phyloP scores from a whole-genome alignment of 35 echinoderm and acorn worm species.

The Amphiura filiformis region DNA sequence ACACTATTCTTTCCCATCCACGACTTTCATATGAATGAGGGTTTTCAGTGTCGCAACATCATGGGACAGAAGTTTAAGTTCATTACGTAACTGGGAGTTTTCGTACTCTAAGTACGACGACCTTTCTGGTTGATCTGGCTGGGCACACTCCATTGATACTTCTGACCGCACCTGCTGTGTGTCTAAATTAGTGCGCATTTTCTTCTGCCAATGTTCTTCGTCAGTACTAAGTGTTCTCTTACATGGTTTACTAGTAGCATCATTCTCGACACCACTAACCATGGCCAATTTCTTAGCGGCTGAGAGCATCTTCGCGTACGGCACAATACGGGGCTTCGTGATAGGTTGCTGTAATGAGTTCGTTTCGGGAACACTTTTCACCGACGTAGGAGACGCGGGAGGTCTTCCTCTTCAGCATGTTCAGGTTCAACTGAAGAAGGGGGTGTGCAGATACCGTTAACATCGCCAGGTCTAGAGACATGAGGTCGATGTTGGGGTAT shows the following conservation, averaged over 20 bases:
- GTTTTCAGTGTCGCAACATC: slow-evolving; percentile 71
- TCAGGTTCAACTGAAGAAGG: not conserved
- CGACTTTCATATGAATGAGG: slow-evolving; percentile 9
- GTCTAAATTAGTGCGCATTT: slow-evolving; percentile 39
- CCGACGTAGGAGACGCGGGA: not conserved
- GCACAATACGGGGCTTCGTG: not conserved
- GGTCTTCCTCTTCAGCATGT: not conserved
- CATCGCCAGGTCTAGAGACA: not conserved
- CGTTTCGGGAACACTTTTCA: no score
- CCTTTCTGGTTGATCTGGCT: slow-evolving; percentile 28
- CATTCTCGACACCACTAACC: slow-evolving; percentile 11
- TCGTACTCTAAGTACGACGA: slow-evolving; percentile 67
- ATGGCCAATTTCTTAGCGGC: slow-evolving; percentile 47
- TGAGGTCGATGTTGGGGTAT: not conserved
- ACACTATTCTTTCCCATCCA: not conserved
- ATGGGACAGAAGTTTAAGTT: slow-evolving; percentile 40
- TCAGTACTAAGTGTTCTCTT: not conserved
- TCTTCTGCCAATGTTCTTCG: slow-evolving; percentile 58
- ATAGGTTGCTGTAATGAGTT: no score
- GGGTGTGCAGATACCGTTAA: not conserved
- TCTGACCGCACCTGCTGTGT: slow-evolving; percentile 45
- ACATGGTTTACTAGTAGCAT: not conserved
- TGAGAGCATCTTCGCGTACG: slow-evolving; percentile 33
- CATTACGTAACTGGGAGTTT: slow-evolving; percentile 63
- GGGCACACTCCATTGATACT: no score